Evolutionary conservation across 30 jellyfish, hydroid and myxozoan species (phyloP).

Genomic region (Aurelia sp.): DNA sequence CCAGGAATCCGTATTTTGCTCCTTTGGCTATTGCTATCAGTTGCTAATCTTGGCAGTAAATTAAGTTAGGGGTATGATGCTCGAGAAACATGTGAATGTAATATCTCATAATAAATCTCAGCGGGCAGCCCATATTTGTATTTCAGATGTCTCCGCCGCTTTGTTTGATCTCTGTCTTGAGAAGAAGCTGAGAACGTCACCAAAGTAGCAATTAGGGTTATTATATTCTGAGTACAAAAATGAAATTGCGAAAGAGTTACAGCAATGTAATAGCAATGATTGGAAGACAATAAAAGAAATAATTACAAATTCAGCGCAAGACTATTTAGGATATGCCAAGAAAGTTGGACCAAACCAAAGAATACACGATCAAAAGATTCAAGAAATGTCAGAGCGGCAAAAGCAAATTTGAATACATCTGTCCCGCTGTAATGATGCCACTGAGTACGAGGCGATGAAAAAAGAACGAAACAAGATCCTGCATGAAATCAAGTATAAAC

Average conservation of each 20-base stretch:
- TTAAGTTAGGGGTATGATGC: too few relatives aligned
- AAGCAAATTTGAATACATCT: constrained; percentile 10
- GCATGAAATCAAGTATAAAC: constrained; percentile 16
- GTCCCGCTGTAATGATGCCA: constrained; percentile 20
- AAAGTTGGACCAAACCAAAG: constrained; percentile 25
- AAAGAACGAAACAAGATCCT: not conserved
- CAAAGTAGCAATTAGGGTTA: too few relatives aligned
- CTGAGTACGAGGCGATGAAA: constrained; percentile 19
- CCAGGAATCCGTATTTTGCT: too few relatives aligned
- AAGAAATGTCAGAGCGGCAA: constrained; percentile 22
- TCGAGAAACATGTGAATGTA: too few relatives aligned
- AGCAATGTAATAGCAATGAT: constrained; percentile 39
- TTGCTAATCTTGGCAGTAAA: too few relatives aligned
- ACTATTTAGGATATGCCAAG: constrained; percentile 36
- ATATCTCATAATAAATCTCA: too few relatives aligned
- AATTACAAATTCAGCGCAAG: constrained; percentile 28
- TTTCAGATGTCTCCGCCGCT: too few relatives aligned
- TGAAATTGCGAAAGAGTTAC: constrained; percentile 36
- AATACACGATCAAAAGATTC: constrained; percentile 2
- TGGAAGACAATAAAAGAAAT: constrained; percentile 50
- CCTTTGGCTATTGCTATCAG: too few relatives aligned
- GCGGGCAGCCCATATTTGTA: too few relatives aligned
- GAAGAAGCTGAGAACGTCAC: too few relatives aligned
- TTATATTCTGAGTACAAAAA: constrained; percentile 51
- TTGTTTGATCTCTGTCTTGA: too few relatives aligned